A percentile compares a stretch with the other conserved stretches of the same genome.
These are phyloP conservation scores for Drosophila subsilvestris DNA, from an alignment of 2,888 invertebrate genomes.

Conservation along the genomic window DNA sequence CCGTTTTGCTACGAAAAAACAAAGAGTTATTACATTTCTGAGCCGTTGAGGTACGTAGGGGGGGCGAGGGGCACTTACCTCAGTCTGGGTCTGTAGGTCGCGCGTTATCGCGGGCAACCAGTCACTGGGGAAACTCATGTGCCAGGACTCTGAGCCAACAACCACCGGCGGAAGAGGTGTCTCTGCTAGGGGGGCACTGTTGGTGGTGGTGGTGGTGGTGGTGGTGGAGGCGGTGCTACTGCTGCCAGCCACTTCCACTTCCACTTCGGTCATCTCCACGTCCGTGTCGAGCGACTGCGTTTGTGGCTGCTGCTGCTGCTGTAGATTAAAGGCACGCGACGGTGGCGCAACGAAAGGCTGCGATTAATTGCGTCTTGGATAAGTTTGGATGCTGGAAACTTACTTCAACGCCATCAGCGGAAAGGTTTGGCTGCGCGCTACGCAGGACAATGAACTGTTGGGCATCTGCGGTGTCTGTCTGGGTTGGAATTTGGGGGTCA, in stretches of 20 bases:
- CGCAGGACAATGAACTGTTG: conserved; percentile 78
- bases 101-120: conserved; percentile 95
- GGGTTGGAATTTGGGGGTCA: conserved; percentile 70
- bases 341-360: conserved; percentile 50
- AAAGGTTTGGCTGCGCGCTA: conserved; percentile 36
- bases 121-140: conserved; percentile 87
- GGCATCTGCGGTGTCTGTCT: conserved; percentile 65
- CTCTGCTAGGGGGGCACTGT: conserved; percentile 48
- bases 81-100: conserved; percentile 90
- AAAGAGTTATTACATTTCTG: neutral
- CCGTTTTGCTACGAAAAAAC: conserved; percentile 51
- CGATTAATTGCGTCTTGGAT: conserved; percentile 31
- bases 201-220: conserved; percentile 48
- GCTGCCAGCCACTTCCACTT: conserved; percentile 49
- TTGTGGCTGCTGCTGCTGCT: conserved; percentile 38
- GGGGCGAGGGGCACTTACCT: conserved; percentile 47
- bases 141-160: conserved; percentile 87
- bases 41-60: neutral
- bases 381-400: neutral
- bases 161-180: conserved; percentile 85
- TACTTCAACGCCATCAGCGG: conserved; percentile 33
- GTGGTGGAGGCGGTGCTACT: conserved; percentile 21
- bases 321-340: conserved; percentile 46
- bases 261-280: conserved; percentile 82
- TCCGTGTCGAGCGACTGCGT: conserved; percentile 85